A percentile compares a stretch with the other conserved stretches of the same genome.
These are phyloP conservation scores for Drosophila maculinotata DNA, from an alignment of 2,888 invertebrate species.

Conservation along the genomic window DNA sequence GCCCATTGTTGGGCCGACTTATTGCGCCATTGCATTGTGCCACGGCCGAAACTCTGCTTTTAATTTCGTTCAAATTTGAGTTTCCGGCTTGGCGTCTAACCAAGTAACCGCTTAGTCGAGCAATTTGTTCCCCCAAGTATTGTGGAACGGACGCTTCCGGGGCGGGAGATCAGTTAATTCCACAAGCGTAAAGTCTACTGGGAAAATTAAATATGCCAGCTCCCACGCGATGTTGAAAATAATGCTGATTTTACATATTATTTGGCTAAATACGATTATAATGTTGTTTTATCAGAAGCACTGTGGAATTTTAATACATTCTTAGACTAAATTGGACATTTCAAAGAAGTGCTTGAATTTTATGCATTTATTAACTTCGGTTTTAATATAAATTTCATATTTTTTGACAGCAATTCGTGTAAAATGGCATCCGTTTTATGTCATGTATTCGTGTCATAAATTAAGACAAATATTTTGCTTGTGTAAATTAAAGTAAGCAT, in stretches of 20 bases:
- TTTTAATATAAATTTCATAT: neutral
- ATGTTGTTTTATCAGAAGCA: neutral
- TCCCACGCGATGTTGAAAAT: conserved; percentile 7
- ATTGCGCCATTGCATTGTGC: conserved; percentile 9
- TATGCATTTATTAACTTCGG: neutral
- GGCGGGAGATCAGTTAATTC: conserved; percentile 8
- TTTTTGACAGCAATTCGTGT: neutral
- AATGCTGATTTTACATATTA: conserved; percentile 18
- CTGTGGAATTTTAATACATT: neutral
- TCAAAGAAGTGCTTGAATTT: neutral
- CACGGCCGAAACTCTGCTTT: conserved; percentile 36
- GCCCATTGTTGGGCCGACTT: conserved; percentile 27
- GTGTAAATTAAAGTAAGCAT: neutral
- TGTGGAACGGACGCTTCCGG: neutral
- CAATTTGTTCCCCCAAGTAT: conserved; percentile 24
- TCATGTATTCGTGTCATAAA: neutral
- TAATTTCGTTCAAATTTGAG: conserved; percentile 55
- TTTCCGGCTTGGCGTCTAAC: conserved; percentile 47
- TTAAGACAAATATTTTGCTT: neutral
- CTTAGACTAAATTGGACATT: too few relatives aligned
- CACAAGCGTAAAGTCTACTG: conserved; percentile 4
- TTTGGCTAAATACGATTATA: neutral
- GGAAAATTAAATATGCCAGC: conserved; percentile 19
- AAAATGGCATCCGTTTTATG: neutral
- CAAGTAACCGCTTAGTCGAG: conserved; percentile 41